Conservation (phyloP, 2,888 invertebrate genomes). For the Standfussiana lucernea region DNA sequence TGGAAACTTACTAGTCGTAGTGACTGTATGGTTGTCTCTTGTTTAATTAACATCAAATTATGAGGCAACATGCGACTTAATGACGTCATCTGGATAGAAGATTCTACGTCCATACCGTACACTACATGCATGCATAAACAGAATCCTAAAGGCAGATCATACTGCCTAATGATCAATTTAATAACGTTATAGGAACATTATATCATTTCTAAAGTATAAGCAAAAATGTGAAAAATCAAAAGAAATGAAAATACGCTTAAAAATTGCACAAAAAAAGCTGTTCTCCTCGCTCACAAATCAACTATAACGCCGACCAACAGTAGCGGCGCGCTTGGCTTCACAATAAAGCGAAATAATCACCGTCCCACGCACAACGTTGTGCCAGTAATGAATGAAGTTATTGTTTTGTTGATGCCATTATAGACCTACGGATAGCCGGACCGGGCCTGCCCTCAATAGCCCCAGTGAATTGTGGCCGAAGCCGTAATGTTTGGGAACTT, state of each 20-base stretch:
- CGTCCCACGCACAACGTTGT: constrained; percentile 64
- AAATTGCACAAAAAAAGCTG: constrained; percentile 11
- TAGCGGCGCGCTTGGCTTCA: constrained; percentile 51
- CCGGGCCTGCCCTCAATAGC: constrained; percentile 65
- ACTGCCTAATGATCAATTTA: not conserved
- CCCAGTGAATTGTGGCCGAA: constrained; percentile 64
- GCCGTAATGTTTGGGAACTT: constrained; percentile 61
- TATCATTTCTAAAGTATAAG: not conserved
- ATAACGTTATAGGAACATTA: not conserved
- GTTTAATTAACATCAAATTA: constrained; percentile 33
- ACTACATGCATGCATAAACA: constrained; percentile 13
- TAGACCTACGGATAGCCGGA: constrained; percentile 61
- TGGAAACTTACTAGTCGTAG: not conserved
- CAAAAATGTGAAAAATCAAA: not conserved
- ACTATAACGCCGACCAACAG: constrained; percentile 37
- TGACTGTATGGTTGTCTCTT: not conserved
- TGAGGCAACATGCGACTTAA: constrained; percentile 9
- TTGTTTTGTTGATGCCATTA: constrained; percentile 68
- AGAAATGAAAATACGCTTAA: not conserved
- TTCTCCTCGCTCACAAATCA: constrained; percentile 45
- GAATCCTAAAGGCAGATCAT: not conserved
- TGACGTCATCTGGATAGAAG: constrained; percentile 1
- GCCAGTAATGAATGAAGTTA: constrained; percentile 73
- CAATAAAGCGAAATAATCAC: constrained; percentile 69
- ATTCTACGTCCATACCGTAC: not conserved